Conservation (phyloP, 2,888 invertebrate genomes). For the Coleophora deauratella region DNA sequence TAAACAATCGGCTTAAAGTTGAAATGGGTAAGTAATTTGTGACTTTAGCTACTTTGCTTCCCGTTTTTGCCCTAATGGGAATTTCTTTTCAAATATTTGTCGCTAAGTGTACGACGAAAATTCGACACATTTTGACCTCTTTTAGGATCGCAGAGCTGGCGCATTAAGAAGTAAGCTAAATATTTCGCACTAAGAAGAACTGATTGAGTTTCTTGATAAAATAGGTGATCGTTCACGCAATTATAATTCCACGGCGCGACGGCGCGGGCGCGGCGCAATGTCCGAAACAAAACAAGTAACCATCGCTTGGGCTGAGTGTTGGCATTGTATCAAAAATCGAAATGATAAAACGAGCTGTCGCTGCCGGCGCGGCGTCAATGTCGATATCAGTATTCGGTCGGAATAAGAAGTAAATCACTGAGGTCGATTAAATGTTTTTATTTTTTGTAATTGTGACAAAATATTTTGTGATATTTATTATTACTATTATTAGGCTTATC, state of each 20-base stretch:
- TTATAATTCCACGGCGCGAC: conserved; percentile 1
- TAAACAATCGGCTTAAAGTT: conserved; percentile 20
- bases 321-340: conserved; percentile 35
- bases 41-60: neutral
- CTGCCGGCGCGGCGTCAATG: conserved; percentile 23
- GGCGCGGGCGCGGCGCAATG: no score
- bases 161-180: neutral
- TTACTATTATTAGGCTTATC: no score
- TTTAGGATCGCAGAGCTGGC: no score
- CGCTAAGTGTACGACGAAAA: neutral
- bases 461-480: no score
- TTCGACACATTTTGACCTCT: no score
- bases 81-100: no score
- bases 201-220: neutral
- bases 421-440: no score
- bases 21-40: conserved; percentile 1
- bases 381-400: conserved; percentile 34
- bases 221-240: conserved; percentile 1
- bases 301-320: conserved; percentile 28
- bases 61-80: neutral
- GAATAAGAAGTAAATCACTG: conserved; percentile 17
- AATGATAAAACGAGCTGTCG: conserved; percentile 41
- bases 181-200: neutral
- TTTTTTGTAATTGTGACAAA: no score
- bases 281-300: conserved; percentile 19